Evolutionary conservation across 2,113 vertebrate genomes (phyloP).

Genomic region (Miniopterus natalensis): DNA sequence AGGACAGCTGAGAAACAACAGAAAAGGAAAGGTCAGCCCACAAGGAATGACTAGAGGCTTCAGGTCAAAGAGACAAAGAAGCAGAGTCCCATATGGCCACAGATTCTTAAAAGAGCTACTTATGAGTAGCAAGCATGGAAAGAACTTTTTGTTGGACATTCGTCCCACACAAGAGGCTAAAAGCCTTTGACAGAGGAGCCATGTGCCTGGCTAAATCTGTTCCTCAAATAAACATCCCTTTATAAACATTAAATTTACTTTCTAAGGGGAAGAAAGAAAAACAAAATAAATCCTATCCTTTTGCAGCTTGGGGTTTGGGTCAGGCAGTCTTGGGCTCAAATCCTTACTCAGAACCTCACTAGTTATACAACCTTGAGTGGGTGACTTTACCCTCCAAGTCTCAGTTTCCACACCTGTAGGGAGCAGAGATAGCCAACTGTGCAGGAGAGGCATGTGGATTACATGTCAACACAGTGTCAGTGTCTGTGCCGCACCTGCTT

Average conservation of each 20-base stretch:
- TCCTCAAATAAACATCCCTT: constrained; percentile 61
- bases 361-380: background rate
- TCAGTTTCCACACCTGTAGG: background rate
- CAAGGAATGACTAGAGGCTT: background rate
- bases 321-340: background rate
- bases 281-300: constrained; percentile 37
- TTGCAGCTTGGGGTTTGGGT: background rate
- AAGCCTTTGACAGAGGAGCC: background rate
- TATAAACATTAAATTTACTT: constrained; percentile 56
- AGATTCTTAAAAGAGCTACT: background rate
- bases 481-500: background rate
- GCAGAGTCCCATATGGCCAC: background rate
- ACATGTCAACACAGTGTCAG: accelerated
- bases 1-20: constrained; percentile 44
- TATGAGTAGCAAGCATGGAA: background rate
- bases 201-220: constrained; percentile 49
- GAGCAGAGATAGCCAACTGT: accelerated
- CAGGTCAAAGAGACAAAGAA: constrained; percentile 11
- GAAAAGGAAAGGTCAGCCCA: constrained; percentile 26
- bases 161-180: constrained; percentile 1
- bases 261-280: background rate
- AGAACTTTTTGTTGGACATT: constrained; percentile 7
- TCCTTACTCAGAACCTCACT: constrained; percentile 33
- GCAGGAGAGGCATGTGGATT: background rate
- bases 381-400: background rate